Conservation (phyloP, 2,888 invertebrate genomes). For the Patella ulyssiponensis region DNA sequence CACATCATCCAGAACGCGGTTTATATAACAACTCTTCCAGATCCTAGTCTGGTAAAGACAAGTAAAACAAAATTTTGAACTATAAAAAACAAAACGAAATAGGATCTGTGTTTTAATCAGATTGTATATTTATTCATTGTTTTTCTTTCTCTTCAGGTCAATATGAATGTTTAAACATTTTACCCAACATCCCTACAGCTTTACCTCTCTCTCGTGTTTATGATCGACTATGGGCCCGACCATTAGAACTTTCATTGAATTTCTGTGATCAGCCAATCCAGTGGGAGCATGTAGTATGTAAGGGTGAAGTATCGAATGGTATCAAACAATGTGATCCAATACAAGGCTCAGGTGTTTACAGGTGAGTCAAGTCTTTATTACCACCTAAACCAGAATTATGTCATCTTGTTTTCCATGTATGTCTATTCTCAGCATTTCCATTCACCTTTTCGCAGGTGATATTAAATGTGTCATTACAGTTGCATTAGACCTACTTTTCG, state of each 20-base stretch:
- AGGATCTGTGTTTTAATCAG: no score
- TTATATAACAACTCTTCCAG: no score
- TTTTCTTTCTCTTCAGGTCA: conserved; percentile 28
- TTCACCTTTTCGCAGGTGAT: no score
- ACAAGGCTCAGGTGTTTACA: conserved; percentile 26
- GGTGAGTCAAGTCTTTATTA: conserved; percentile 23
- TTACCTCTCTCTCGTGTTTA: conserved; percentile 85
- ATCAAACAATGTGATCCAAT: conserved; percentile 63
- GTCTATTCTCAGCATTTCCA: no score
- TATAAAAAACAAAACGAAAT: no score
- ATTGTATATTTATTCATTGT: not conserved
- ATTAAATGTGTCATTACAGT: no score
- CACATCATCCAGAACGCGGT: no score
- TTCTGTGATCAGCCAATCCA: conserved; percentile 76
- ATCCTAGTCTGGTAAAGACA: no score
- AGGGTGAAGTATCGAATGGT: conserved; percentile 72
- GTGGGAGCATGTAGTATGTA: conserved; percentile 78
- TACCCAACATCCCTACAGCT: conserved; percentile 73
- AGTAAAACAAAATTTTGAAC: no score
- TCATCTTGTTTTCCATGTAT: no score
- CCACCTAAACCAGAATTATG: no score
- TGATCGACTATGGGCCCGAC: conserved; percentile 83
- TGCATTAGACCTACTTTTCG: no score
- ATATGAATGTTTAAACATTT: conserved; percentile 37
- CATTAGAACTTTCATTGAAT: conserved; percentile 74